A percentile compares a stretch with the other conserved stretches of the same genome.
phyloP scores from a whole-genome alignment of 2,797 vertebrate species.

The Dendrocincla tyrannina region DNA sequence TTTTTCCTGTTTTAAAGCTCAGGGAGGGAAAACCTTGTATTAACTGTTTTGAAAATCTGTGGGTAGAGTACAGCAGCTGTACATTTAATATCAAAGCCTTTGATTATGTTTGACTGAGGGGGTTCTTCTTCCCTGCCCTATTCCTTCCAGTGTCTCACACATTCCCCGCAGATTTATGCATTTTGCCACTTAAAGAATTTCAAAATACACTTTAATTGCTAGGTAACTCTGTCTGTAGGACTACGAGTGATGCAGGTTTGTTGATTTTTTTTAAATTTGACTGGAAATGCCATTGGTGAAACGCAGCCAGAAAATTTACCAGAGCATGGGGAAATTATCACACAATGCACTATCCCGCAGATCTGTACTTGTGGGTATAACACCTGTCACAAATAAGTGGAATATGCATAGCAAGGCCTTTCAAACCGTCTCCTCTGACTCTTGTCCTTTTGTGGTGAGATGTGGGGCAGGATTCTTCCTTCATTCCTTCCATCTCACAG shows the following conservation, averaged over 20 bases:
- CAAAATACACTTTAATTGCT: slow-evolving; percentile 25
- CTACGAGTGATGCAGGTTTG: not conserved
- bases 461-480: not conserved
- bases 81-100: slow-evolving; percentile 29
- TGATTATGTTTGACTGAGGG: slow-evolving; percentile 44
- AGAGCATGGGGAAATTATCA: not conserved
- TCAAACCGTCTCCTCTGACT: not conserved
- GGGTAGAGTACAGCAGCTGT: slow-evolving; percentile 14
- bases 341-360: accelerated
- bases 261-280: not conserved
- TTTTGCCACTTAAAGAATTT: slow-evolving; percentile 22
- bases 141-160: not conserved
- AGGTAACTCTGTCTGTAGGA: not conserved
- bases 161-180: slow-evolving; percentile 5
- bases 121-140: not conserved
- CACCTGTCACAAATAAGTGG: not conserved
- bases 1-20: slow-evolving; percentile 33
- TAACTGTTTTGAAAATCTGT: slow-evolving; percentile 31
- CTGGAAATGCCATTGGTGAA: not conserved
- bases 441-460: not conserved
- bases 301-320: not conserved
- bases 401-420: not conserved
- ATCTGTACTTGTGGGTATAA: accelerated
- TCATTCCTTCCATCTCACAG: not conserved
- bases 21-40: slow-evolving; percentile 19